Conservation (phyloP, 1,140 invertebrate genomes). For the Diorhabda sublineata region DNA sequence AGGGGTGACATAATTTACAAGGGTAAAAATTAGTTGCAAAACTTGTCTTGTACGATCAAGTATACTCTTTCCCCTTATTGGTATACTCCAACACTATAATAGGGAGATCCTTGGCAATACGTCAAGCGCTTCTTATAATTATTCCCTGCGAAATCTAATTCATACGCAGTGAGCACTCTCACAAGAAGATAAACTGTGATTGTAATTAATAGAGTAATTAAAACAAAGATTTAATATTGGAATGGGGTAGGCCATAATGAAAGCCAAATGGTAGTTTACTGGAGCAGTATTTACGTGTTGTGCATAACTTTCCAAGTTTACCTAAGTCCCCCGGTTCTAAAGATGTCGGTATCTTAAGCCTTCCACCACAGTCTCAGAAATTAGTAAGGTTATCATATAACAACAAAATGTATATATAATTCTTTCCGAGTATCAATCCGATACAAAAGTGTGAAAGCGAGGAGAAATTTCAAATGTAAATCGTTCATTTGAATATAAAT, state of each 20-base stretch:
- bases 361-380: constrained; percentile 42
- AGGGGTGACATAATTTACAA: not conserved
- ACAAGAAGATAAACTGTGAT: constrained; percentile 39
- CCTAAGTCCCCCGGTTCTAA: constrained; percentile 44
- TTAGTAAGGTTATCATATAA: constrained; percentile 37
- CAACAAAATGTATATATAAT: not conserved
- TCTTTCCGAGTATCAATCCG: constrained; percentile 10
- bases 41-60: not conserved
- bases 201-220: constrained; percentile 44
- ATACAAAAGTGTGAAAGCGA: constrained; percentile 9
- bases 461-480: not conserved
- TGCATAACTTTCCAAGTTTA: constrained; percentile 48
- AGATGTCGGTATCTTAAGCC: constrained; percentile 45
- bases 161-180: constrained; percentile 31
- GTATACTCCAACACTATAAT: constrained; percentile 31
- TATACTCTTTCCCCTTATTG: not conserved
- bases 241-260: constrained; percentile 41
- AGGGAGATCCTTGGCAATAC: constrained; percentile 22
- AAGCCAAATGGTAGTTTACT: constrained; percentile 46
- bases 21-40: not conserved
- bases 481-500: constrained; percentile 7
- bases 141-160: constrained; percentile 41
- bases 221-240: constrained; percentile 43
- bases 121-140: constrained; percentile 34
- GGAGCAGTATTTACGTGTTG: constrained; percentile 46